Base-by-base conservation (phyloP, 2,888 invertebrate species). In the Drosophila atripex region DNA sequence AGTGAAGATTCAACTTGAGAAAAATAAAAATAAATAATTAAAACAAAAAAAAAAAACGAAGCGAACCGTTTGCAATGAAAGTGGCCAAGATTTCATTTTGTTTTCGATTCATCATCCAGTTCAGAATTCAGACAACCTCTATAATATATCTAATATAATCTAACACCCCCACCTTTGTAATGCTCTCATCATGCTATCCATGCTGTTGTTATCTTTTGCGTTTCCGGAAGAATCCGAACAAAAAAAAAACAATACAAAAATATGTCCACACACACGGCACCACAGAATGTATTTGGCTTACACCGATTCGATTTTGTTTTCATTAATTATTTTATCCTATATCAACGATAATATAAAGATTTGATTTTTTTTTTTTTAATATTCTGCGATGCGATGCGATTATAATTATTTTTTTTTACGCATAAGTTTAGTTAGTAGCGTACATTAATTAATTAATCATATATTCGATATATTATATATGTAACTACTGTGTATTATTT, bases 401-500 rank as follows among this genome's bases (percentile, higher is more conserved):
- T 52, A 55, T 32, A 39, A 73, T 79, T 66, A 64, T 66, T 76
- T 76, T 76, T 76, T 76, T 69, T 73, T 11, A 65, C 32, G 46
- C 45, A 21, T 83, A 75, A 74, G 79, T 73, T 80, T 39, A 47
- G 51, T 43, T 76, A 59, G 11, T 72, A 65, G 54, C 46, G 14
- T 65, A 65, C 35, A 49, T 39, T 51, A 75, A 70, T 39, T 51
- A 75, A 70, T 56, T 64, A 72, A 54, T 64, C 71, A 68, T 55
- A 68, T 55, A 68, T 43, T 63, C 39, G 32, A 46, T 56, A 56
- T 70, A 70, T 53, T 55, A 58, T 58, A 70, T 70, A 70, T 71
- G 52, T 50, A 70, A 53, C 51, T 69, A 71, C 66, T 61, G 76
- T 78, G 82, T 72, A 80, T 78, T 75, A 57, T 53, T 68, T 78